These are phyloP conservation scores for Eulemur rubriventer DNA, from an alignment of 2,797 vertebrate genomes.

Conservation along the genomic window DNA sequence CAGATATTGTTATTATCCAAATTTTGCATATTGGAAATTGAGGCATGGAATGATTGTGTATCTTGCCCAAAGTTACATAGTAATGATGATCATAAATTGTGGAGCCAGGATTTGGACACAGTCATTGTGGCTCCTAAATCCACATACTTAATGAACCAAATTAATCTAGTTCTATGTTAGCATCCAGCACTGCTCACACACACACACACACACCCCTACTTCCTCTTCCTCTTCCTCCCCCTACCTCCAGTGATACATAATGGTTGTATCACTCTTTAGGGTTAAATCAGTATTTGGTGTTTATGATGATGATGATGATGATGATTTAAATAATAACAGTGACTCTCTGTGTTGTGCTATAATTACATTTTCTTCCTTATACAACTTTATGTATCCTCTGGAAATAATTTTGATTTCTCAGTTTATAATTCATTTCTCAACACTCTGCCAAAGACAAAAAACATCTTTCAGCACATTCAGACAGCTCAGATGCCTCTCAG, in stretches of 20 bases:
- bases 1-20: background rate
- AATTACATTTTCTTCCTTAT: background rate
- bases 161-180: background rate
- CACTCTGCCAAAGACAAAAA: background rate
- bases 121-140: background rate
- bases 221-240: background rate
- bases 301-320: too few species aligned
- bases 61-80: background rate
- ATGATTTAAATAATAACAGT: background rate
- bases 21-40: slow-evolving; percentile 18
- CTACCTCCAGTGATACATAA: background rate
- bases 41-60: background rate
- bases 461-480: background rate
- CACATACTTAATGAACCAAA: background rate
- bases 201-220: background rate
- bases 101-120: background rate
- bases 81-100: background rate
- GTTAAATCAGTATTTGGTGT: background rate
- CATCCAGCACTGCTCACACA: background rate
- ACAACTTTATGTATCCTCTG: background rate
- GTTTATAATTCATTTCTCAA: background rate
- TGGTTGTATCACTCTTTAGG: background rate
- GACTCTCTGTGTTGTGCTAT: background rate
- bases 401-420: background rate
- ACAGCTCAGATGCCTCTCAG: background rate